Evolutionary conservation across 23 tunicate species (phyloP).

Genomic region (Styela clava): DNA sequence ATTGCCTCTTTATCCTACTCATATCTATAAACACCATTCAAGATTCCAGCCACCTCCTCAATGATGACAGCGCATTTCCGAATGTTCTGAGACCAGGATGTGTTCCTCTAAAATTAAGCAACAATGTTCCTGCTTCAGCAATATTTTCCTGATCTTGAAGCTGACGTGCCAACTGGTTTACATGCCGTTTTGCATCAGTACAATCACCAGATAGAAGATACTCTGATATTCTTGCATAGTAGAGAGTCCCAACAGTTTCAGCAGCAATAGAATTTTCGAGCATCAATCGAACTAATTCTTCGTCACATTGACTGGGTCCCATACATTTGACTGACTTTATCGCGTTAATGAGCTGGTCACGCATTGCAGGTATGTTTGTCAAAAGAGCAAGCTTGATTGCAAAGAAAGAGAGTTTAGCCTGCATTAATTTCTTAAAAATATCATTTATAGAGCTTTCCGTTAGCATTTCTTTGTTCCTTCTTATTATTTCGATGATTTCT

Average conservation of each 20-base stretch:
- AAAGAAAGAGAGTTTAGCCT: constrained; percentile 18
- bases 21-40: too few species aligned
- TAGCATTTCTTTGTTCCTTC: background rate
- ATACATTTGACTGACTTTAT: constrained; percentile 17
- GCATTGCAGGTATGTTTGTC: constrained; percentile 7
- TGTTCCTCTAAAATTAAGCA: constrained; percentile 39
- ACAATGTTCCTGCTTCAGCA: constrained; percentile 53
- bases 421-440: constrained; percentile 21
- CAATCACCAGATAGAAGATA: constrained; percentile 32
- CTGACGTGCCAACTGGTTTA: constrained; percentile 36
- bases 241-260: constrained; percentile 42
- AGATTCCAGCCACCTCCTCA: constrained; percentile 39
- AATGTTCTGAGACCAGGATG: constrained; percentile 48
- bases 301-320: constrained; percentile 54
- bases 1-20: too few species aligned
- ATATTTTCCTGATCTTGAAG: constrained; percentile 48
- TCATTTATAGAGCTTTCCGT: background rate
- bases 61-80: constrained; percentile 36
- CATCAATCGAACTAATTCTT: constrained; percentile 30
- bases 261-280: constrained; percentile 18
- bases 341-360: background rate
- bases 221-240: constrained; percentile 40
- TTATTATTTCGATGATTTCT: constrained; percentile 23
- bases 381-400: constrained; percentile 42
- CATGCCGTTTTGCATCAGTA: constrained; percentile 30